Evolutionary conservation across 2,888 invertebrate genomes (phyloP), one percentile per base, ranked within the genome.

Genomic region (Aphidius colemani): DNA sequence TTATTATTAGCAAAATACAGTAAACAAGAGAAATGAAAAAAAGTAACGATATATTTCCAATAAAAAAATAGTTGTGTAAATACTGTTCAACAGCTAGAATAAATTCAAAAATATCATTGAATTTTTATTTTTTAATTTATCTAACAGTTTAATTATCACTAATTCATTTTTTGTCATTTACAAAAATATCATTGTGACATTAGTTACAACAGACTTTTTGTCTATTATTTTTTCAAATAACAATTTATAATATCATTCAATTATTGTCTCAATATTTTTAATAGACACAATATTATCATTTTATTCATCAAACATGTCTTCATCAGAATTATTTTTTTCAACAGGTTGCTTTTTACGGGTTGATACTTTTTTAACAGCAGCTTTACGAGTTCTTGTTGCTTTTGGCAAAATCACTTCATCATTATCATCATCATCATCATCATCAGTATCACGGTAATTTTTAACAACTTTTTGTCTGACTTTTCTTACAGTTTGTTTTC

Each of bases 251-350:
- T 53, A 53, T 40, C 4, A 40, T 53, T 40, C 4, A 41, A 11
- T 44, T 7, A 8, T 46, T 48, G 30, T 39, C n/a, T 46, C 30
- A 39, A n/a, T 10, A 46, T 5, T 18, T 39, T 46, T 43, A 61
- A 45, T 40, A 66, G 60, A 7, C 39, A 63, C 13, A 18, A 18
- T 18, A 18, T 18, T 56, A 60, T 55, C 60, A 30, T 30, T 30
- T 30, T 64, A 64, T 46, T 71, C 68, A 55, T 70, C 71, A 66
- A 79, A 79, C 64, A 78, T 77, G 58, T 79, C 78, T 46, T 71
- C 70, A 7, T 77, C 77, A 49, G 77, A 5, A 30, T 30, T 30
- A 30, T 68, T 65, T 60, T 51, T 59, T 56, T 65, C 64, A 7
- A 53, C 60, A 2, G 30, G 13, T 18, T 18, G 1, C 64, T 59